Conservation (phyloP, 2,888 invertebrate genomes). For the Agrochola macilenta region DNA sequence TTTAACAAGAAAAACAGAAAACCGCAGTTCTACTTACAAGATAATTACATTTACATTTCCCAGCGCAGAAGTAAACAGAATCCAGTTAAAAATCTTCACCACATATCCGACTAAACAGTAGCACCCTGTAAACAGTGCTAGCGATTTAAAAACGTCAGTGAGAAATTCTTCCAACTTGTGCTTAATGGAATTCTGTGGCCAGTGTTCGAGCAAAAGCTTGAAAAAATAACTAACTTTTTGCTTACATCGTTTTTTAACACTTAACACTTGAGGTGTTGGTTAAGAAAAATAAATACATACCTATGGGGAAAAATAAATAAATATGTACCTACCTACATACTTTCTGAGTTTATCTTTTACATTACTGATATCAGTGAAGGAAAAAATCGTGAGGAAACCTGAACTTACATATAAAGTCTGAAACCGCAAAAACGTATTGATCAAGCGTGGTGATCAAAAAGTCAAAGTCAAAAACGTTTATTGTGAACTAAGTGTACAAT, state of each 20-base stretch:
- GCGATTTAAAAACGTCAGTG: slow-evolving; percentile 68
- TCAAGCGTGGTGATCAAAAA: too few species aligned
- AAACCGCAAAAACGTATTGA: too few species aligned
- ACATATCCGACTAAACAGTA: slow-evolving; percentile 20
- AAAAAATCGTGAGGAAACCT: too few species aligned
- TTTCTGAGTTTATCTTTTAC: too few species aligned
- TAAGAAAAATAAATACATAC: background rate
- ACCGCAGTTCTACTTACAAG: background rate
- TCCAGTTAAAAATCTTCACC: slow-evolving; percentile 34
- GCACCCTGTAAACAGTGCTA: slow-evolving; percentile 44
- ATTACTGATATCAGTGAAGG: too few species aligned
- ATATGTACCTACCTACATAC: too few species aligned
- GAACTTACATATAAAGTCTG: too few species aligned
- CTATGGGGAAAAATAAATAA: too few species aligned
- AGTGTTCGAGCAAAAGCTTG: slow-evolving; percentile 45
- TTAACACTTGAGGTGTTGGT: slow-evolving; percentile 13
- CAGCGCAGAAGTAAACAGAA: slow-evolving; percentile 12
- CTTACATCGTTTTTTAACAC: slow-evolving; percentile 33
- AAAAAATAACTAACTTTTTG: slow-evolving; percentile 64
- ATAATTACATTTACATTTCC: slow-evolving; percentile 14
- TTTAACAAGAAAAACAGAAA: background rate
- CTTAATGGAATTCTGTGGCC: slow-evolving; percentile 71
- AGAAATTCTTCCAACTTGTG: slow-evolving; percentile 50
- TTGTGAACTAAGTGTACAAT: too few species aligned
- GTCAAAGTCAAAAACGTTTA: too few species aligned